Base-by-base conservation (phyloP, 2,113 vertebrate genomes). In the Aegithalos caudatus region DNA sequence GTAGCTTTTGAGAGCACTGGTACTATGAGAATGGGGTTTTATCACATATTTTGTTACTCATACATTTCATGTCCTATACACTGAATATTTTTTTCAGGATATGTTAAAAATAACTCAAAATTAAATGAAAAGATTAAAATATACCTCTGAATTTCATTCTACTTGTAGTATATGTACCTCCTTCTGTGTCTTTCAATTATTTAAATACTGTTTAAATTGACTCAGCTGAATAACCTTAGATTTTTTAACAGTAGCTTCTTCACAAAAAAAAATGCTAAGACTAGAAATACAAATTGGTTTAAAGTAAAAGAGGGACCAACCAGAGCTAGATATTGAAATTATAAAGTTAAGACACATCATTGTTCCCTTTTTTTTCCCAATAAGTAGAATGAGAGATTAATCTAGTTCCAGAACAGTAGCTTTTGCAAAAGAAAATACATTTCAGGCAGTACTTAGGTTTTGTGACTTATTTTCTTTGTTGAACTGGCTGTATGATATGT, bases 161-260 rank as follows among this genome's bases (percentile, higher is more conserved):
- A 3, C 22, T 10, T 81, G 33, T 78, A n/a, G 28, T 70, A 58
- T 53, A 45, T 80, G 22, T 74, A 28, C 28, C 1, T 40, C 60
- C 61, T 86, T 80, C 38, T 47, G 17, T 86, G 67, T 77, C 54
- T 57, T 95, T 96, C 60, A 93, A 13, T 96, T 96, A 95, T 91
- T 97, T 95, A 91, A 94, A 67, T 53, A 48, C 38, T 77, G 50
- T 79, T 92, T 65, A 82, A 83, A 70, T 82, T 9, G 22, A 90
- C 86, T 81, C 31, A 51, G 51, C 81, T 97, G 81, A 96, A 88
- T 79, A 74, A 50, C 17, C 50, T 44, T 18, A 84, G 72, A 42
- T 82, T 77, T 27, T 44, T 80, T 57, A 12, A 25, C 2, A n/a
- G 57, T 25, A 81, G 20, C 37, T 71, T 44, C 11, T 14, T 92